phyloP scores from a whole-genome alignment of 2,888 invertebrate genomes.

The Idaea biselata region DNA sequence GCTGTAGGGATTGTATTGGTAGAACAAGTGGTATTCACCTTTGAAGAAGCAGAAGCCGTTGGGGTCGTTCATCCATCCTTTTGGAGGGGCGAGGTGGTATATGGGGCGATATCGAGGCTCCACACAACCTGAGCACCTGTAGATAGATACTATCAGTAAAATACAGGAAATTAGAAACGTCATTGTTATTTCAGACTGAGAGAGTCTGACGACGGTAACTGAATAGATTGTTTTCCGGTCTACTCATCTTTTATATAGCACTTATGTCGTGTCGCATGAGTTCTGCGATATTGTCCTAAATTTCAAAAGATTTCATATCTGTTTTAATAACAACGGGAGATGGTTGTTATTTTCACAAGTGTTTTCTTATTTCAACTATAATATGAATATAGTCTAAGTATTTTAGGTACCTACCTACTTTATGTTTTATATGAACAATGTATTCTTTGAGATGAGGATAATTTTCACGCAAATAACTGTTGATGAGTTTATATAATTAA shows the following conservation, averaged over 20 bases:
- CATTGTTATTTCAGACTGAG: conserved; percentile 22
- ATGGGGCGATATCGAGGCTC: conserved; percentile 48
- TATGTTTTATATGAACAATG: not conserved
- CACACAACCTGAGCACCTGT: conserved; percentile 28
- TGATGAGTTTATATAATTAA: too few relatives aligned
- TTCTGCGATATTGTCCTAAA: conserved; percentile 12
- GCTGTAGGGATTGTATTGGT: conserved; percentile 69
- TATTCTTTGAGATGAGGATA: not conserved
- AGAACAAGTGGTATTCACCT: conserved; percentile 71
- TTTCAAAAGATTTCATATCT: not conserved
- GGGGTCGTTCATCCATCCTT: conserved; percentile 80
- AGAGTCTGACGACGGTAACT: conserved; percentile 14
- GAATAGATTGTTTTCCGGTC: conserved; percentile 32
- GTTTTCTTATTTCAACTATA: not conserved
- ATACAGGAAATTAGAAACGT: conserved; percentile 22
- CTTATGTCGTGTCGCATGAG: conserved; percentile 22
- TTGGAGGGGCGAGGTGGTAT: conserved; percentile 56
- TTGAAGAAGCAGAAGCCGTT: conserved; percentile 70
- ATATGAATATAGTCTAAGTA: not conserved
- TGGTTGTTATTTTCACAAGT: not conserved
- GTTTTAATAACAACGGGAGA: not conserved
- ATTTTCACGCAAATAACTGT: not conserved
- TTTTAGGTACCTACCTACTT: not conserved
- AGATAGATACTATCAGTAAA: conserved; percentile 34
- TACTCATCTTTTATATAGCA: conserved; percentile 30